A percentile compares a stretch with the other conserved stretches of the same genome.
Evolutionary conservation across 2,888 invertebrate species (phyloP).

Genomic region (Pollenia amentaria): DNA sequence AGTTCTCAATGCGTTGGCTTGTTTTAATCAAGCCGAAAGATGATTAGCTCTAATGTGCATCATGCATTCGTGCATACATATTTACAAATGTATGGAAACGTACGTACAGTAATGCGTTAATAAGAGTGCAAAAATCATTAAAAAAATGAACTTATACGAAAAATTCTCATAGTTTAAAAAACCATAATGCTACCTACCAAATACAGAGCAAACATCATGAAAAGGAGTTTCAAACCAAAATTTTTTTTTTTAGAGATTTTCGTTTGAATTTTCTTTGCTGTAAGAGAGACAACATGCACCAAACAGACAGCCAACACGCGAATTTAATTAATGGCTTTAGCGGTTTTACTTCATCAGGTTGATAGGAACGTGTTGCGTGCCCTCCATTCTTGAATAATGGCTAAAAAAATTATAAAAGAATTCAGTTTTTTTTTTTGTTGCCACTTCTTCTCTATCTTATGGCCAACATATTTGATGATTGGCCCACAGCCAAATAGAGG

Average conservation of each 20-base stretch:
- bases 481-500: conserved; percentile 59
- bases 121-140: conserved; percentile 5
- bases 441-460: conserved; percentile 40
- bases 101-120: conserved; percentile 7
- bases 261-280: conserved; percentile 21
- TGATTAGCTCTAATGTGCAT: conserved; percentile 23
- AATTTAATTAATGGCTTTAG: conserved; percentile 72
- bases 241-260: background rate
- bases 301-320: conserved; percentile 67
- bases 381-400: conserved; percentile 56
- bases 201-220: background rate
- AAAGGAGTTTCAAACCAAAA: background rate
- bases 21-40: conserved; percentile 1
- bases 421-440: conserved; percentile 30
- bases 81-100: background rate
- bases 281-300: conserved; percentile 23
- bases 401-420: conserved; percentile 29
- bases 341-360: conserved; percentile 55
- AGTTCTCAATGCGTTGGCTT: conserved; percentile 31
- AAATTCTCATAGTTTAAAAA: conserved; percentile 3
- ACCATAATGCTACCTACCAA: conserved; percentile 1
- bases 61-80: background rate
- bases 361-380: conserved; percentile 55
- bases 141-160: background rate
- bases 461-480: conserved; percentile 46